Evolutionary conservation across 2,113 vertebrate species (phyloP), one percentile per base, ranked within the genome.

Genomic region (Penelope pileata): DNA sequence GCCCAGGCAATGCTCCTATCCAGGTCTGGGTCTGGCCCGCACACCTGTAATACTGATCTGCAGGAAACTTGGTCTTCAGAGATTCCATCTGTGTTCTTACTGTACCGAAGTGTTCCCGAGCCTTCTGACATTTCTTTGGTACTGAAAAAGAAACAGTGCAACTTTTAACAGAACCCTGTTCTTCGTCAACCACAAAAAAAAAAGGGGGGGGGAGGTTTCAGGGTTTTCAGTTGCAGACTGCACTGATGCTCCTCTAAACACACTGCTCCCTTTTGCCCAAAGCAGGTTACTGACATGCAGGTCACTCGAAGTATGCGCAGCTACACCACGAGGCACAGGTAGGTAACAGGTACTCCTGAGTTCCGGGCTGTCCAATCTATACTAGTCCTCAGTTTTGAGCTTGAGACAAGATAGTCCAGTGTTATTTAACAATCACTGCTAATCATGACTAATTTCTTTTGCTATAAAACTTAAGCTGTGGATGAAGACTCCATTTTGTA

Each of bases 11-110:
- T 27, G 69, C 68, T 73, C 63, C 14, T 3, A n/a, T 67, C n/a
- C 10, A 1, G 18, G 34, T 38, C 56, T 69, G 66, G 34, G 8
- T 54, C 27, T 56, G 81, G 62, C 54, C 50, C 82, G 96, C 96
- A 70, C 90, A 99, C 99, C 99, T 99, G 98, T 99, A 99, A 95
- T 99, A 99, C 93, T 99, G 99, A 78, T 99, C 99, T 85, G 97
- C 92, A 2, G 99, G 99, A 80, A 99, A 99, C 92, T 99, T 99
- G 10, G 98, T 99, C 98, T 99, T 99, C 95, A 99, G 98, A n/a
- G 99, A 98, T 22, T 98, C 98, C 53, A 99, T 96, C n/a, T 99
- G 99, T 34, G 97, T 98, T 95, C 97, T 98, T 68, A 99, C 98
- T 1, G 98, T 98, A 81, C 97, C 95, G 88, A 99, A 99, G 97